Percentiles rank a stretch among this genome's conserved stretches.
These are phyloP conservation scores for Cygnus atratus DNA, from an alignment of 2,113 vertebrate species.

Conservation along the genomic window DNA sequence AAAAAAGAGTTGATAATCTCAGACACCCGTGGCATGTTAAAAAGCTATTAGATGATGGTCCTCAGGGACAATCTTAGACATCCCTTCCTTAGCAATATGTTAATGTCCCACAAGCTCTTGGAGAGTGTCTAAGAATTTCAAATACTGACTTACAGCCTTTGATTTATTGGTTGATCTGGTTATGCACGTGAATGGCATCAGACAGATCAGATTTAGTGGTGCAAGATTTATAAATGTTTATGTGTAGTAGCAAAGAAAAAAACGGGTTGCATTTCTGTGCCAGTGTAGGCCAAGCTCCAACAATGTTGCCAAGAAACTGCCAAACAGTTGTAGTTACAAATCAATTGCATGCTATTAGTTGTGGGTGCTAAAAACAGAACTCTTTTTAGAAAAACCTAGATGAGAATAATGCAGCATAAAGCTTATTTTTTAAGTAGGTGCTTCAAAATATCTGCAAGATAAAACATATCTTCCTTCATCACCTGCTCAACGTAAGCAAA, in stretches of 20 bases:
- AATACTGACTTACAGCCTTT: not conserved
- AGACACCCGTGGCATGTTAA: not conserved
- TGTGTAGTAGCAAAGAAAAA: not conserved
- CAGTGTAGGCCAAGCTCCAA: not conserved
- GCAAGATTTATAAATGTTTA: not conserved
- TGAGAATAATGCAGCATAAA: not conserved
- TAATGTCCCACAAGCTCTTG: not conserved
- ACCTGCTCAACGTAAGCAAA: not conserved
- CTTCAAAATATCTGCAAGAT: constrained; percentile 2
- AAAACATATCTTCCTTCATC: constrained; percentile 9
- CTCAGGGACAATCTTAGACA: not conserved
- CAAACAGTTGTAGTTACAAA: not conserved
- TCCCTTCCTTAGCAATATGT: not conserved
- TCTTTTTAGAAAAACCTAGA: not conserved
- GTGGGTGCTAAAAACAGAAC: not conserved
- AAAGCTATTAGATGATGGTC: not conserved
- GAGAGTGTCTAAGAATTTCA: not conserved
- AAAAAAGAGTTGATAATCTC: not conserved
- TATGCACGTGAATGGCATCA: not conserved
- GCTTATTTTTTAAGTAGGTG: not conserved
- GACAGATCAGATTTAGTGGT: not conserved
- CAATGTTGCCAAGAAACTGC: not conserved
- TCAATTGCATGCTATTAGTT: not conserved
- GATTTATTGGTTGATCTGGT: not conserved
- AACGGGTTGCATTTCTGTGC: not conserved